These are phyloP conservation scores for Engraulis encrasicolus DNA, from an alignment of 2,113 vertebrate genomes.

Conservation along the genomic window DNA sequence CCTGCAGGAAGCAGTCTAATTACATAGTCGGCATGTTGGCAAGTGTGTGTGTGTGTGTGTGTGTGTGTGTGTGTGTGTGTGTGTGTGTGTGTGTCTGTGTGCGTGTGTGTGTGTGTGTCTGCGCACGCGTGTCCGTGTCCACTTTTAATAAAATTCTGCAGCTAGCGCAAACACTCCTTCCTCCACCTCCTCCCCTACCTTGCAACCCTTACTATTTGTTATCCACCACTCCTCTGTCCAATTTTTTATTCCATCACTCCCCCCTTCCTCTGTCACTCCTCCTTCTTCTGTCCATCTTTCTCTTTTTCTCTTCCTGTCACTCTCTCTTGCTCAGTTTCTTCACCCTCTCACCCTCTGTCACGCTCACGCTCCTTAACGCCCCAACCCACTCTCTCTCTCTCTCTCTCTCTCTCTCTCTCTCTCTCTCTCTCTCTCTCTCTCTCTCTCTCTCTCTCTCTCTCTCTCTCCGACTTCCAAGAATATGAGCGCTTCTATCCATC, in stretches of 20 bases:
- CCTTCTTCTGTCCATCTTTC: neutral
- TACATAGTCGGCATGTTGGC: slow-evolving; percentile 63
- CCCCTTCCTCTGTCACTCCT: neutral
- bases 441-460: slow-evolving; percentile 25
- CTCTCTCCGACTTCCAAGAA: slow-evolving; percentile 60
- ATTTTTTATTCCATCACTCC: too few species aligned
- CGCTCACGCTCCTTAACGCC: too few species aligned
- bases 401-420: neutral
- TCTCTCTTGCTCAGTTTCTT: neutral
- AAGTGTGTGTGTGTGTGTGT: too few species aligned
- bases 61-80: too few species aligned
- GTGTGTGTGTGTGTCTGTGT: too few species aligned
- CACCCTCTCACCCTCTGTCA: neutral
- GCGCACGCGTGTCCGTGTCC: slow-evolving; percentile 54
- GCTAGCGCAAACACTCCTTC: slow-evolving; percentile 68
- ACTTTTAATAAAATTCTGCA: slow-evolving; percentile 70
- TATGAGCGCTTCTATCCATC: slow-evolving; percentile 64
- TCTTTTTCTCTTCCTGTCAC: neutral
- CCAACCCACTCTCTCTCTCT: neutral
- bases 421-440: slow-evolving; percentile 38
- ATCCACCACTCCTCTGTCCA: too few species aligned
- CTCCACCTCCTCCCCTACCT: neutral
- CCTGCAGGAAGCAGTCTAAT: slow-evolving; percentile 70
- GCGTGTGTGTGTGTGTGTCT: too few species aligned
- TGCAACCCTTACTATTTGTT: slow-evolving; percentile 18